Conservation (phyloP, 2,113 vertebrate species). For the Calcarius ornatus region DNA sequence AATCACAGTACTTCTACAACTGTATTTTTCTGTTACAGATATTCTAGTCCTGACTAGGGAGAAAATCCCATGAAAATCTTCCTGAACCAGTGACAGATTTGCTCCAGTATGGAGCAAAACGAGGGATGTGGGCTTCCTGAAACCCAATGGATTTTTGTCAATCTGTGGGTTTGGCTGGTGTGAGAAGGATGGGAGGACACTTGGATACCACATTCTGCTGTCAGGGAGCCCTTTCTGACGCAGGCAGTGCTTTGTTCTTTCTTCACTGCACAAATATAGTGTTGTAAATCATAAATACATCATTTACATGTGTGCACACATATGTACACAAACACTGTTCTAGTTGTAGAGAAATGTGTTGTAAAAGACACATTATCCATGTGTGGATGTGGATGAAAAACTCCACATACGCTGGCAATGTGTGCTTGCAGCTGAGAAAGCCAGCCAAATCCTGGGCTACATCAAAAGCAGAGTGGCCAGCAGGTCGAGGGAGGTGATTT, state of each 20-base stretch:
- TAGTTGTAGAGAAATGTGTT: too few relatives aligned
- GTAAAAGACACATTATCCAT: background rate
- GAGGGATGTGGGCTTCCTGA: background rate
- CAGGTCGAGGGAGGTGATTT: background rate
- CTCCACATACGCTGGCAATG: background rate
- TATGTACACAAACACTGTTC: rapidly evolving
- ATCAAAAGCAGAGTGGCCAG: background rate
- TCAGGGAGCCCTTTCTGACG: too few relatives aligned
- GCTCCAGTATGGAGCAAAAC: background rate
- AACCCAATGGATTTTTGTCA: rapidly evolving
- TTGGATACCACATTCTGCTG: background rate
- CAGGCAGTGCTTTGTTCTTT: background rate
- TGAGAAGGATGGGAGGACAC: background rate
- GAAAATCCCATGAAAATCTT: background rate
- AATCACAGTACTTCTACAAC: background rate
- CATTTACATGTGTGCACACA: background rate
- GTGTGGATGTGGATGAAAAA: background rate
- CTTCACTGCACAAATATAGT: background rate
- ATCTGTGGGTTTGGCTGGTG: rapidly evolving
- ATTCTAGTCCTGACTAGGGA: background rate
- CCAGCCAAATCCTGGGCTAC: background rate
- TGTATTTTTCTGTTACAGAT: background rate
- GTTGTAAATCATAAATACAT: background rate
- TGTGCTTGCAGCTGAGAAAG: background rate
- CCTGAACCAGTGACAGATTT: too few relatives aligned